These are phyloP conservation scores for Drosophila sturtevanti DNA, from an alignment of 1,140 invertebrate genomes.

Conservation along the genomic window DNA sequence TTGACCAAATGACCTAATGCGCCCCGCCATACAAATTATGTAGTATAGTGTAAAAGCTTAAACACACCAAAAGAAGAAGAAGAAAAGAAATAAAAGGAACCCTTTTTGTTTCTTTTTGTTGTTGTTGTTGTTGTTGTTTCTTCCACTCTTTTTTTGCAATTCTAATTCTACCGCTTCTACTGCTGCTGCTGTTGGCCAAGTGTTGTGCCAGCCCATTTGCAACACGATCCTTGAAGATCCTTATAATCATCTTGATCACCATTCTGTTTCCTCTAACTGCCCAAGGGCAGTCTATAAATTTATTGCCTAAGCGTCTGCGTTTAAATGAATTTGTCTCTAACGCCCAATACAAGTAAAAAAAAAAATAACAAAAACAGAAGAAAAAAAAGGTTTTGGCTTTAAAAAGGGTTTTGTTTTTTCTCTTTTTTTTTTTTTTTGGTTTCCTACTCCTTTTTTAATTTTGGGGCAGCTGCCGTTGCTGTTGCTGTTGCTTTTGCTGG, in stretches of 20 bases:
- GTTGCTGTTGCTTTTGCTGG: constrained; percentile 42
- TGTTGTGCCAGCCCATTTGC: constrained; percentile 61
- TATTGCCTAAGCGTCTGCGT: constrained; percentile 65
- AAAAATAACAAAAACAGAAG: too few species aligned
- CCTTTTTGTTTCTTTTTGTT: constrained; percentile 13
- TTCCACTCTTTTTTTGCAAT: constrained; percentile 61
- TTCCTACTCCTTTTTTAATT: background rate
- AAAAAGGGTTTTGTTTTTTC: constrained; percentile 17
- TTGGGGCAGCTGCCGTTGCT: background rate
- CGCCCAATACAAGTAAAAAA: constrained; percentile 49
- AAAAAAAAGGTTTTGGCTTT: constrained; percentile 19
- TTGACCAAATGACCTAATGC: constrained; percentile 79
- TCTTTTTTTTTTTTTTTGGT: constrained; percentile 10
- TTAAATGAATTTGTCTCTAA: constrained; percentile 82
- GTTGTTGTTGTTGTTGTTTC: constrained; percentile 8
- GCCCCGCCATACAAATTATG: constrained; percentile 56
- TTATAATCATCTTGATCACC: constrained; percentile 24
- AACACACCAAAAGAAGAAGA: constrained; percentile 36
- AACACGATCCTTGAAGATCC: constrained; percentile 47
- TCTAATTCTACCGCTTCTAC: constrained; percentile 65
- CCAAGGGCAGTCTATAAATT: constrained; percentile 77
- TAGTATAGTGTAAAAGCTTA: constrained; percentile 63
- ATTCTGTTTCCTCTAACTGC: constrained; percentile 41
- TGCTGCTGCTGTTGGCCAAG: constrained; percentile 21
- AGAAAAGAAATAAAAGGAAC: too few species aligned